Base-by-base conservation (phyloP, 1,140 invertebrate species). In the Sycophaga agraensis region DNA sequence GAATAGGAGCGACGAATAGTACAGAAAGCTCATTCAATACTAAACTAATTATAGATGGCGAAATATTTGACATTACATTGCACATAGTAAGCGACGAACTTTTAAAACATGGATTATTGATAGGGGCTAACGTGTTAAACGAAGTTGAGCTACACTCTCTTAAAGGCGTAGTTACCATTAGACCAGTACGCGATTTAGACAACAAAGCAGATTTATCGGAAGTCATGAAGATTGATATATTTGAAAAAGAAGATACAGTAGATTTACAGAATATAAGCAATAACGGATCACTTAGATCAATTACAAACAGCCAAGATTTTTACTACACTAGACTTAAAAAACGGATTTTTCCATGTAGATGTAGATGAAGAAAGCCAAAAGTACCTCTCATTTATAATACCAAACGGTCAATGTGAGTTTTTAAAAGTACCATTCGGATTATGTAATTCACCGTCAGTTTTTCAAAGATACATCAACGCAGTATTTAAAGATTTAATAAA, bases 361-460 rank as follows among this genome's bases (percentile, higher is more conserved):
- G 6, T 70, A 14, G 26, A 45, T 0, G 48, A 64, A 28, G 9
- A 26, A 16, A 63, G 58, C 0, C 51, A 14, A 14, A 67, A 63
- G 11, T 68, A 64, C 31, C 64, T 63, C 2, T 28, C 64, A 1
- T 67, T 68, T 22, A 43, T 46, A 6, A 60, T 57, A 2, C 39
- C 6, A 2, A 34, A 48, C 3, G 66, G 68, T 12, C 19, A 31
- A 2, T 70, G 56, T 37, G 65, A 70, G 28, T 70, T 22, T 35
- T 37, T 56, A 0, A 50, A 19, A n/a, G 51, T 66, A 37, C 68
- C 66, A 0, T 63, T 56, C n/a, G 65, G 61, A 14, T 5, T 75
- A n/a, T 61, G 19, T 4, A 70, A 71, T 17, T 63, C 55, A 0
- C 0, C 65, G 0, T 9, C 17, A 7, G 46, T 65, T n/a, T 74